phyloP scores from a whole-genome alignment of 2,888 invertebrate species.

The Salpingus planirostris region DNA sequence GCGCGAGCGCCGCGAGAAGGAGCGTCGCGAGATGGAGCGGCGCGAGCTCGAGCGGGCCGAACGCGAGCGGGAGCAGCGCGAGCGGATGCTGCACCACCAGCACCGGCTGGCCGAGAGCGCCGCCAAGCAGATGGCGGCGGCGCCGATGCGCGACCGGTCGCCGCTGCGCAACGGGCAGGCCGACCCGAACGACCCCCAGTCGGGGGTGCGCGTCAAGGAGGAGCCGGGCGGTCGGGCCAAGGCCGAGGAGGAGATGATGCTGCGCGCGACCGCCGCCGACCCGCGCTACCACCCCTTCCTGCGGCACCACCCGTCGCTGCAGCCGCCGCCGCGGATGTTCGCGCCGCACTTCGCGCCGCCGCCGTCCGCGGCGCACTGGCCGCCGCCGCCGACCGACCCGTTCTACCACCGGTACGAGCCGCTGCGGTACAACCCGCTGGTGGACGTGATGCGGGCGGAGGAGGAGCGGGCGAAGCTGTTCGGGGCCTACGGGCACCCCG shows the following conservation, averaged over 20 bases:
- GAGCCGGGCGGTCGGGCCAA: slow-evolving; percentile 56
- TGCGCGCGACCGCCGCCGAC: slow-evolving; percentile 34
- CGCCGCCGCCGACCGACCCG: slow-evolving; percentile 41
- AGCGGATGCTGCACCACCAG: slow-evolving; percentile 50
- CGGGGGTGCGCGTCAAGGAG: slow-evolving; percentile 51
- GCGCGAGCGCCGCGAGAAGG: slow-evolving; percentile 47
- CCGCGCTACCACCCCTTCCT: slow-evolving; percentile 44
- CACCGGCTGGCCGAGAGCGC: slow-evolving; percentile 44
- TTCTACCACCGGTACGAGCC: slow-evolving; percentile 58
- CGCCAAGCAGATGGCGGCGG: slow-evolving; percentile 40
- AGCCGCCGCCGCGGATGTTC: slow-evolving; percentile 43
- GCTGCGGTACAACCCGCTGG: slow-evolving; percentile 67
- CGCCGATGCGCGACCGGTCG: slow-evolving; percentile 55
- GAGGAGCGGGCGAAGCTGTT: slow-evolving; percentile 74
- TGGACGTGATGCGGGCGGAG: slow-evolving; percentile 69
- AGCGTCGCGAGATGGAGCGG: slow-evolving; percentile 48
- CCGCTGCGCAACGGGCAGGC: slow-evolving; percentile 63
- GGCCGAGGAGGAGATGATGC: slow-evolving; percentile 30
- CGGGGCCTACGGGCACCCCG: slow-evolving; percentile 48
- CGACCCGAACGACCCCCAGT: slow-evolving; percentile 35
- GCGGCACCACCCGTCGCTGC: slow-evolving; percentile 46
- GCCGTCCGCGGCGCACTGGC: slow-evolving; percentile 37
- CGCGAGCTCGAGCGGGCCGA: slow-evolving; percentile 50
- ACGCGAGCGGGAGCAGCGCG: slow-evolving; percentile 46
- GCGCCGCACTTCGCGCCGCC: slow-evolving; percentile 45